Percentiles rank a stretch among this genome's conserved stretches.
phyloP scores from a whole-genome alignment of 2,888 invertebrate species.

The Spisula solida region DNA sequence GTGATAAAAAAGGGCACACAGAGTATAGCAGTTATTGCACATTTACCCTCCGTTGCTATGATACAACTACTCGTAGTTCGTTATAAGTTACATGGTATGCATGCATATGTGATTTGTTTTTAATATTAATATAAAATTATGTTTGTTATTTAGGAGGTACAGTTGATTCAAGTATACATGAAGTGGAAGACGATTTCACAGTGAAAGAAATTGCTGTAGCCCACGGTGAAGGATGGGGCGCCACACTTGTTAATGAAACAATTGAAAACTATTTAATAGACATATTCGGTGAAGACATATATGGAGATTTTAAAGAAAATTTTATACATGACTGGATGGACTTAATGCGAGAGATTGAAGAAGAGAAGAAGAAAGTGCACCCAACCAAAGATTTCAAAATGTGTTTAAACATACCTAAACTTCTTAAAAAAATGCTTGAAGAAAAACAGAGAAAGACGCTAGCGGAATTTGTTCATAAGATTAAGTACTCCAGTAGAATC shows the following conservation, averaged over 20 bases:
- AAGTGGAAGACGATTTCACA: slow-evolving; percentile 13
- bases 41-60: too few species aligned
- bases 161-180: slow-evolving; percentile 38
- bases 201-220: slow-evolving; percentile 41
- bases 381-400: slow-evolving; percentile 22
- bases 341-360: slow-evolving; percentile 33
- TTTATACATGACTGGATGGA: slow-evolving; percentile 18
- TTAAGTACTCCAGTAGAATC: not conserved
- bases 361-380: slow-evolving; percentile 12
- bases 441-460: not conserved
- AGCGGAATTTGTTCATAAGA: not conserved
- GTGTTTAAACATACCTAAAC: not conserved
- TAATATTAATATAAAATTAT: too few species aligned
- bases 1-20: too few species aligned
- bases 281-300: slow-evolving; percentile 30
- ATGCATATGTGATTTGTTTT: too few species aligned
- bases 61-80: too few species aligned
- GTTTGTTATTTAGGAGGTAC: slow-evolving; percentile 24
- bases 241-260: slow-evolving; percentile 29
- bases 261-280: slow-evolving; percentile 15
- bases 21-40: too few species aligned
- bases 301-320: slow-evolving; percentile 15
- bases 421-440: not conserved
- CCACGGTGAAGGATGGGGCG: slow-evolving; percentile 35
- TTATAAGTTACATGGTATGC: too few species aligned